Conservation (phyloP, 2,113 vertebrate species). For the Perca fluviatilis region DNA sequence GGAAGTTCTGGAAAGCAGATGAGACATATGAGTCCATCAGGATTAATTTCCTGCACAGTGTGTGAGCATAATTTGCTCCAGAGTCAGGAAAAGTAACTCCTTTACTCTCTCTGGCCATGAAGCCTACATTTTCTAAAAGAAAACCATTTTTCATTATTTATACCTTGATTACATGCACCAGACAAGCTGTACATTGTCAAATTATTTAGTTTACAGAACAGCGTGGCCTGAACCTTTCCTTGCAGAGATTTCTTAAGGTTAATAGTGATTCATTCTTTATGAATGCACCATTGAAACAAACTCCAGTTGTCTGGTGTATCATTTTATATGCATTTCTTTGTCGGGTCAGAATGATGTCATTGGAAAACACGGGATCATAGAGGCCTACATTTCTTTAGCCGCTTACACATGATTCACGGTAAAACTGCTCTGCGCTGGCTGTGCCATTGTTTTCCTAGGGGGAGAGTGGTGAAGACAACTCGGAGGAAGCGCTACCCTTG, state of each 20-base stretch:
- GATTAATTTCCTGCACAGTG: neutral
- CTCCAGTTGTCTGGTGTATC: neutral
- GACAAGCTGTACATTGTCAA: neutral
- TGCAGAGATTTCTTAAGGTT: neutral
- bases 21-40: slow-evolving; percentile 1
- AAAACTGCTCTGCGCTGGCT: too few relatives aligned
- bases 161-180: neutral
- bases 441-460: too few relatives aligned
- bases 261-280: neutral
- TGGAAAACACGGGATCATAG: neutral
- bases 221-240: neutral
- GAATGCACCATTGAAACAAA: neutral
- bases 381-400: too few relatives aligned
- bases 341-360: neutral
- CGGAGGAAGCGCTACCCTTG: too few relatives aligned
- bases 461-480: too few relatives aligned
- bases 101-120: neutral
- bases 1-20: neutral
- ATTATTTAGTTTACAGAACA: neutral
- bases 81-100: neutral
- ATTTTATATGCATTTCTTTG: neutral
- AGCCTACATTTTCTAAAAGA: neutral
- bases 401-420: too few relatives aligned
- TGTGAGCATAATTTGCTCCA: neutral
- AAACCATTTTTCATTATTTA: neutral